A percentile compares a stretch with the other conserved stretches of the same genome.
Evolutionary conservation across 2,113 vertebrate species (phyloP).

Genomic region (Irena cyanogastra): DNA sequence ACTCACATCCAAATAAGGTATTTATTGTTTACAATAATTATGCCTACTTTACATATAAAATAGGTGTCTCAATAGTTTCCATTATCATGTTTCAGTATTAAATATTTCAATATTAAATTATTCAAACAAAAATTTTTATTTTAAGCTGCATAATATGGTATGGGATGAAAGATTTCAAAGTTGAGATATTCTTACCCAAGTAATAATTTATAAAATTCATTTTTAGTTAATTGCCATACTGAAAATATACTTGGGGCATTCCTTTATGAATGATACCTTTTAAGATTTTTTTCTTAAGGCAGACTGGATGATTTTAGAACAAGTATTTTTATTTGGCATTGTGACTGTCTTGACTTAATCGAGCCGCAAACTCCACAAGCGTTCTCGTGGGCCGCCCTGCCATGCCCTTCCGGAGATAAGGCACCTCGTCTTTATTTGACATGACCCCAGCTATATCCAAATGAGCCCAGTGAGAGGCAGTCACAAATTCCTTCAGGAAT

Average conservation of each 20-base stretch:
- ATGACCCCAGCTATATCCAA: slow-evolving; percentile 97
- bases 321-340: slow-evolving; percentile 1
- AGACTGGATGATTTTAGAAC: not conserved
- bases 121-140: not conserved
- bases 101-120: not conserved
- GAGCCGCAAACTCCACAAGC: slow-evolving; percentile 82
- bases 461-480: slow-evolving; percentile 88
- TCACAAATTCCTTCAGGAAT: slow-evolving; percentile 92
- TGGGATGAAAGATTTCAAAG: not conserved
- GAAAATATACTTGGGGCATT: not conserved
- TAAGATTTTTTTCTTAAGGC: not conserved
- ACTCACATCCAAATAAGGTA: not conserved
- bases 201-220: not conserved
- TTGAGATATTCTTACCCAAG: not conserved
- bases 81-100: not conserved
- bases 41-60: not conserved
- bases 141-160: not conserved
- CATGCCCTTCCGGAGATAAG: slow-evolving; percentile 94
- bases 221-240: not conserved
- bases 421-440: slow-evolving; percentile 92
- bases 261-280: not conserved
- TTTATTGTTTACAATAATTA: not conserved
- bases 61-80: not conserved
- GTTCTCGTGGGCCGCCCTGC: slow-evolving; percentile 91
- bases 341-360: slow-evolving; percentile 68